Evolutionary conservation across 1,140 invertebrate genomes (phyloP), one percentile per base, ranked within the genome.

Genomic region (Drosophila lacteicornis): DNA sequence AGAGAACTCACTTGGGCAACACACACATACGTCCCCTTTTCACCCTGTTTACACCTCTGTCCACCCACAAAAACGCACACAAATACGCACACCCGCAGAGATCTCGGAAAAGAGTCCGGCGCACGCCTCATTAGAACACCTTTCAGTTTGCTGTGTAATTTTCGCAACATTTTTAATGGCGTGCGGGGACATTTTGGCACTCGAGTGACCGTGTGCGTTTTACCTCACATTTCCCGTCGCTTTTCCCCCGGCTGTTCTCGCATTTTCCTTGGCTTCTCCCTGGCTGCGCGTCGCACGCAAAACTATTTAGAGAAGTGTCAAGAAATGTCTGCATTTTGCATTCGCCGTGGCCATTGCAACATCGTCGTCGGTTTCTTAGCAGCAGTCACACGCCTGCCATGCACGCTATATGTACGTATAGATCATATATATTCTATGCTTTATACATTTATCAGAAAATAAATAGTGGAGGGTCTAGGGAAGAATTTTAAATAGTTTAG

Each of bases 261-360:
- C 45, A 40, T 79, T 43, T 79, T 62, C 58, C 57, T 57, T 56
- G 51, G 55, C 25, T 55, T 51, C 68, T 56, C 65, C 45, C 65
- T 55, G 71, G 45, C 53, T 71, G 67, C 38, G 79, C 80, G 79
- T 79, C 70, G 82, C 85, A 90, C 81, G 85, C 85, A 85, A 90
- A 86, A 90, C 85, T 90, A 90, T 90, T 90, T 90, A 90, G 85
- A 90, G 86, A 90, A 90, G 85, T 90, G 85, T 90, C 85, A 90
- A 90, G 85, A 90, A 90, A 90, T 90, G 85, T 90, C 85, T 90
- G 82, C 85, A 90, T 90, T 85, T 73, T 77, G 75, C 75, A 77
- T 77, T 77, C 56, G 82, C 51, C 47, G 63, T 69, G 67, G 80
- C 80, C 50, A 61, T 71, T 86, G 84, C 78, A 76, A 86, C 83